These are phyloP conservation scores for Eumaeus atala DNA, from an alignment of 1,140 invertebrate species.

Conservation along the genomic window DNA sequence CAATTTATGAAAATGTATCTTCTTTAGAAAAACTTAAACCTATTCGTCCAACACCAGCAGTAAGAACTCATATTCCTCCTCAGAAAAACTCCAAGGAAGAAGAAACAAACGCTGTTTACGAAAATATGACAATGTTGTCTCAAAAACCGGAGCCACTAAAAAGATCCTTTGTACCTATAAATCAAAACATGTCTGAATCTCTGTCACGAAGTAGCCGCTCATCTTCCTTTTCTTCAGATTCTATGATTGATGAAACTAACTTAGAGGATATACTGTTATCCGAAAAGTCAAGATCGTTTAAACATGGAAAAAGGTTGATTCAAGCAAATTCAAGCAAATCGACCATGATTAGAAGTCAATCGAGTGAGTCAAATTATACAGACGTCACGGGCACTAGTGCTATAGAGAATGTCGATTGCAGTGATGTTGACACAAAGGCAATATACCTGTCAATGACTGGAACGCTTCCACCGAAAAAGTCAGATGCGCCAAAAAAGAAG, in stretches of 20 bases:
- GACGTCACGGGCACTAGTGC: conserved; percentile 55
- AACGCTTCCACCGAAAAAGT: conserved; percentile 55
- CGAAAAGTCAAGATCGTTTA: conserved; percentile 61
- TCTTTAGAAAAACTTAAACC: conserved; percentile 31
- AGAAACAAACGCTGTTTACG: conserved; percentile 41
- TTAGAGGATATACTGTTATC: conserved; percentile 65
- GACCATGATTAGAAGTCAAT: conserved; percentile 29
- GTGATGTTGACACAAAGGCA: conserved; percentile 38
- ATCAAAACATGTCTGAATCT: conserved; percentile 23
- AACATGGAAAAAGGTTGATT: conserved; percentile 34
- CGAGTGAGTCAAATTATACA: conserved; percentile 48
- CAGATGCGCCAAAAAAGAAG: conserved; percentile 42
- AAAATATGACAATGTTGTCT: conserved; percentile 45
- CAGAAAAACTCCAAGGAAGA: conserved; percentile 20
- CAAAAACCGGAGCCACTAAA: conserved; percentile 44
- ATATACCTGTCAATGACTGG: conserved; percentile 59
- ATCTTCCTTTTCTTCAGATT: conserved; percentile 59
- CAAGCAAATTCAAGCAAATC: neutral
- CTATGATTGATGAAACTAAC: conserved; percentile 61
- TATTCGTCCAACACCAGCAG: conserved; percentile 45
- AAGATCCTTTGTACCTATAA: conserved; percentile 29
- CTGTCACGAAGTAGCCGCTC: conserved; percentile 44
- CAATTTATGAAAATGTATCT: conserved; percentile 57
- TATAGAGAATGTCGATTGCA: conserved; percentile 66
- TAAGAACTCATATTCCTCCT: conserved; percentile 48